These are phyloP conservation scores for Furcifer pardalis DNA, from an alignment of 2,797 vertebrate species.

Conservation along the genomic window DNA sequence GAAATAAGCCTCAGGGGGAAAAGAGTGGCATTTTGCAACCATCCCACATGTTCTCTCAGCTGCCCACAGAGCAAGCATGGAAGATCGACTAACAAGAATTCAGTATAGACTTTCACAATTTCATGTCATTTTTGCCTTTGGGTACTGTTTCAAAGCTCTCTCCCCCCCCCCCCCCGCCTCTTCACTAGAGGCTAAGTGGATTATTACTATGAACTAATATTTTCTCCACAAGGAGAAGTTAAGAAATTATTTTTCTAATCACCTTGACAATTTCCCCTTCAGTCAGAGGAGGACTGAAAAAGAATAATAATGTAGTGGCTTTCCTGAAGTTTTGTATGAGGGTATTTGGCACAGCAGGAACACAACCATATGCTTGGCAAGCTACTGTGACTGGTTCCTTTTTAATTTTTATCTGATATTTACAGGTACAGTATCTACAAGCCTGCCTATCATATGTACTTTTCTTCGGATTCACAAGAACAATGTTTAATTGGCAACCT, in stretches of 20 bases:
- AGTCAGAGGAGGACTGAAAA: conserved; percentile 47
- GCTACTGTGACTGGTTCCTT: conserved; percentile 23
- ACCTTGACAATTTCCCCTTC: conserved; percentile 53
- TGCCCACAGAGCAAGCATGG: conserved; percentile 46
- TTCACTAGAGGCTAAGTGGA: conserved; percentile 55
- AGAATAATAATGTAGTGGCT: conserved; percentile 32
- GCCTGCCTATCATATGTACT: background rate
- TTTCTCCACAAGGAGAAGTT: conserved; percentile 24
- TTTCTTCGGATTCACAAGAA: conserved; percentile 28
- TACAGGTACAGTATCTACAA: conserved; percentile 21
- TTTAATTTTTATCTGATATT: conserved; percentile 47
- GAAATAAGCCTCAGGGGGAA: conserved; percentile 55
- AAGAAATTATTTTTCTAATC: conserved; percentile 41
- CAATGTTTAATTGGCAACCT: conserved; percentile 26
- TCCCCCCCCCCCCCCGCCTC: conserved; percentile 57
- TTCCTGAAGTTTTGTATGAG: conserved; percentile 50
- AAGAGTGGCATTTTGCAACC: conserved; percentile 46
- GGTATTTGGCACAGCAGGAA: conserved; percentile 47
- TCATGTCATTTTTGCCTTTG: conserved; percentile 54
- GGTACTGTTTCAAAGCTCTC: conserved; percentile 60
- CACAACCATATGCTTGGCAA: conserved; percentile 41
- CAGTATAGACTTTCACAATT: conserved; percentile 52
- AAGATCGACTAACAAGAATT: conserved; percentile 59
- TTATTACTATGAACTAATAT: conserved; percentile 47
- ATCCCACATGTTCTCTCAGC: conserved; percentile 17